Base-by-base conservation (phyloP, 2,888 invertebrate genomes). In the Schrankia costaestrigalis region DNA sequence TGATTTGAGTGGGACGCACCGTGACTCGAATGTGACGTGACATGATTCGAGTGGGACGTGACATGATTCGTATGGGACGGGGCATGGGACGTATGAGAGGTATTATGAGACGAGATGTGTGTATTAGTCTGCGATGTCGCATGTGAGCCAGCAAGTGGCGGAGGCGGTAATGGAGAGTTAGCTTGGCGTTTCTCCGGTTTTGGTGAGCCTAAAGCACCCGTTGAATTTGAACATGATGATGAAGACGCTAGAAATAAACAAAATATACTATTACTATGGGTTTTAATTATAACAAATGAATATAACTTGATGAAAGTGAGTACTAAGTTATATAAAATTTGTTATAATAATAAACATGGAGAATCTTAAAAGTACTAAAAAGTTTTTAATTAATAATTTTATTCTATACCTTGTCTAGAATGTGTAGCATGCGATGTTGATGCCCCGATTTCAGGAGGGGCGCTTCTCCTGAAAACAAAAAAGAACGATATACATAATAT, bases 161-260 rank as follows among this genome's bases (percentile, higher is more conserved):
- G 94, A 2, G 95, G 95, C 3, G 96, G 96, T 14, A 96, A 76
- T 0, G 96, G 96, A 0, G 95, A 96, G 75, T 96, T 96, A 0
- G 96, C 96, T 73, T 95, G 95, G 1, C 96, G 90, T 79, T 96
- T 95, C 77, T 96, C 96, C 0, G 95, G 95, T 71, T 96, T 96
- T 0, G 95, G 96, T 0, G 96, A 96, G 8, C 95, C 93, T n/a
- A 94, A 81, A 58, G 93, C 94, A 15, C 92, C 91, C 48, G 92
- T 90, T 3, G 93, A 93, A 47, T 92, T 92, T 9, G 90, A 90
- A 46, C 91, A 92, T 1, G 95, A 94, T 3, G 94, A 94, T 7
- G 94, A 93, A 1, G 93, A 93, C 79, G 79, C 86, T 85, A 53
- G 2, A 21, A 27, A 31, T 27, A 30, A 12, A 25, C 2, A 11